A percentile compares a stretch with the other conserved stretches of the same genome.
phyloP scores from a whole-genome alignment of 64 coral and sea anemone species.

The Pachyseris speciosa region DNA sequence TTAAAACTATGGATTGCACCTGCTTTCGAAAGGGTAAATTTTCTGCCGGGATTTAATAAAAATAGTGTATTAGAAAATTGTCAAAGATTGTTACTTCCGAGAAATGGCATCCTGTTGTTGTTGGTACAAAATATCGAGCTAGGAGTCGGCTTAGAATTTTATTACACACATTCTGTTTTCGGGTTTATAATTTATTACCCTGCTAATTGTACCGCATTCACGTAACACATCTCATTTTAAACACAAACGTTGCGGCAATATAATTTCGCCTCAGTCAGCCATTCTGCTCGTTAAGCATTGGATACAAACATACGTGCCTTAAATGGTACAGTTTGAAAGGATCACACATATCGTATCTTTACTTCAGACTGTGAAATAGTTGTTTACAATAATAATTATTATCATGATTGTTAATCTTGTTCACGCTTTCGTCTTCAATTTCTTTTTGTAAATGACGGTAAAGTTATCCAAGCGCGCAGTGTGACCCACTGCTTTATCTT shows the following conservation, averaged over 20 bases:
- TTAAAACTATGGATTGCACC: slow-evolving; percentile 11
- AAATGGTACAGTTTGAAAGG: not conserved
- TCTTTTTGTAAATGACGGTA: too few species aligned
- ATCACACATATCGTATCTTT: too few species aligned
- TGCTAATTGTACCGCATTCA: not conserved
- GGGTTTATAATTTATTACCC: not conserved
- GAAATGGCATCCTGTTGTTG: not conserved
- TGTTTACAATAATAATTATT: too few species aligned
- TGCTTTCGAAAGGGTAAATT: not conserved
- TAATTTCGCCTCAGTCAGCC: not conserved
- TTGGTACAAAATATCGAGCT: not conserved
- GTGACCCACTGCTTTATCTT: too few species aligned
- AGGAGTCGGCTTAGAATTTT: not conserved
- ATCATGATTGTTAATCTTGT: too few species aligned
- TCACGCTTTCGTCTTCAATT: too few species aligned
- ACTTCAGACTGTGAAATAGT: too few species aligned
- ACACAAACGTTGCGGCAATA: not conserved
- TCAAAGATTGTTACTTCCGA: slow-evolving; percentile 1
- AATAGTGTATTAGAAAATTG: not conserved
- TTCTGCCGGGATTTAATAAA: not conserved
- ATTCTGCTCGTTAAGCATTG: not conserved
- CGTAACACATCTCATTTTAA: not conserved
- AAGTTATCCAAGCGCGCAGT: too few species aligned
- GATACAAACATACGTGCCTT: not conserved
- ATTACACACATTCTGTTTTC: not conserved